A percentile compares a stretch with the other conserved stretches of the same genome.
Conservation (phyloP, 2,797 vertebrate species). For the Gobionotothen gibberifrons region DNA sequence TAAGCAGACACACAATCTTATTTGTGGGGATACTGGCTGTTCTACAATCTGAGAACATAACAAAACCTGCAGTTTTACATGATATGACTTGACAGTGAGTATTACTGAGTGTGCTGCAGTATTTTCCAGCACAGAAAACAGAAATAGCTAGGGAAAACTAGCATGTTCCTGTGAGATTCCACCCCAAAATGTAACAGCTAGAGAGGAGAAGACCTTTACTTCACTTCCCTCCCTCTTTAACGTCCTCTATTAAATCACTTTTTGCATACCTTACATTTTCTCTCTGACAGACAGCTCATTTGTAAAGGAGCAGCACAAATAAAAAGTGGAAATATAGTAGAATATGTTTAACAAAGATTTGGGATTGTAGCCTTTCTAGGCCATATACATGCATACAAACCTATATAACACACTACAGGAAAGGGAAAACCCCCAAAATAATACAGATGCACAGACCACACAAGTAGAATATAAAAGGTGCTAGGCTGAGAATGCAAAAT, state of each 20-base stretch:
- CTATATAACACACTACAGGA: no score
- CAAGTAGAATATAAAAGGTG: background rate
- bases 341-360: background rate
- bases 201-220: slow-evolving; percentile 43
- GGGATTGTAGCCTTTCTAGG: no score
- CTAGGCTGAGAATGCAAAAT: slow-evolving; percentile 2
- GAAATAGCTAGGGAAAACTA: slow-evolving; percentile 44
- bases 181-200: slow-evolving; percentile 57
- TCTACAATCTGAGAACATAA: background rate
- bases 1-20: background rate
- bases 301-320: background rate
- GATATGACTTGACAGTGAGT: background rate
- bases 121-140: slow-evolving; percentile 34
- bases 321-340: background rate
- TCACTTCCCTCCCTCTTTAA: slow-evolving; percentile 22
- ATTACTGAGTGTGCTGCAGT: slow-evolving; percentile 7
- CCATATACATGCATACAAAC: no score
- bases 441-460: background rate
- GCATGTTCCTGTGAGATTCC: slow-evolving; percentile 81
- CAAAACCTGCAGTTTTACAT: background rate
- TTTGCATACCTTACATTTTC: background rate
- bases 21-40: background rate
- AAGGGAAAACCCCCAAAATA: no score
- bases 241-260: background rate
- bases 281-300: background rate